Evolutionary conservation across 2,113 vertebrate species (phyloP), one percentile per base, ranked within the genome.

Genomic region (Proterorhinus semilunaris): DNA sequence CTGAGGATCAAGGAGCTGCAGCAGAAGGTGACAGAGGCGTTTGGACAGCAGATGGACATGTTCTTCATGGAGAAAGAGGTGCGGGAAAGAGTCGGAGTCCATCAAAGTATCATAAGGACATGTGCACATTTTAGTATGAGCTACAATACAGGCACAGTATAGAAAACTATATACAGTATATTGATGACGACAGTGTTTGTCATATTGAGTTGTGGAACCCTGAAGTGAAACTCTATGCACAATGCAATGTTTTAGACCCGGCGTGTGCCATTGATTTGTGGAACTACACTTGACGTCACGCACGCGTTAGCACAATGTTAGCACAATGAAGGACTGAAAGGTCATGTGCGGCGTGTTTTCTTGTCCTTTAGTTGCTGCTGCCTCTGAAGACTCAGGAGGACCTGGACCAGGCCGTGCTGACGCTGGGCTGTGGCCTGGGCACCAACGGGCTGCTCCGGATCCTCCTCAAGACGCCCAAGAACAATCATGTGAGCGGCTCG

Each of bases 41-140:
- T 95, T 71, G 96, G 95, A 45, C 95, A 96, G 90, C 94, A 93
- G 74, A 94, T 97, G 95, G 96, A 97, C 73, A 90, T 97, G 62
- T 94, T 94, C 83, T 96, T 91, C 65, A 88, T 90, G 66, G 94
- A 93, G 79, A 95, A 94, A 47, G 95, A 97, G 94, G 96, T 96
- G 90, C 10, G 68, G 17, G 5, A 59, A 13, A 16, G 65, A 17
- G 16, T 46, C 61, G 15, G 65, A 17, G 16, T 46, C 61, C 47
- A 8, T 7, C 27, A 36, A 58, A 36, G 36, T 13, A 10, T 55
- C 59, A 62, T 15, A n/a, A 62, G 11, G 15, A 63, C 43, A 21
- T 47, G 43, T 16, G 43, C 8, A 11, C 45, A 46, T 47, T 47
- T 63, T 6, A 63, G 16, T 36, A 7, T 59, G 11, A 42, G 11